Base-by-base conservation (phyloP, 2,888 invertebrate genomes). In the Watsonalla cultraria region DNA sequence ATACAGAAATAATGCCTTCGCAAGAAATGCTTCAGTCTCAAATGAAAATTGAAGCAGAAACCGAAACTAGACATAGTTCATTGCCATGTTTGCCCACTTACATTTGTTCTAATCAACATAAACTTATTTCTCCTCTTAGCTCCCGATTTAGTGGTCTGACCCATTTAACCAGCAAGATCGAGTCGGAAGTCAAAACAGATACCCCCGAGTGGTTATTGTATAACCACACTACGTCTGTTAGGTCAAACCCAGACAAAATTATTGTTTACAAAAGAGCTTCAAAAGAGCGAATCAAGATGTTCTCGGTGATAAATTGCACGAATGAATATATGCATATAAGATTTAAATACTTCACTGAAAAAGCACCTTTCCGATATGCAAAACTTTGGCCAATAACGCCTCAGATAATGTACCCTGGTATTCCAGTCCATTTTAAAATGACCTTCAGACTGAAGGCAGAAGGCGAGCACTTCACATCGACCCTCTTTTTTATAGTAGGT, bases 361-460 rank as follows among this genome's bases (percentile, higher is more conserved):
- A 42, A 9, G 55, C 59, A 1, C 62, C 63, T 15, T 86, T 90
- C 63, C 70, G 62, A 42, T 66, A 45, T 45, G 54, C 70, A 24
- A 76, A 65, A 51, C 55, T 89, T 49, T 33, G 63, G 13, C 89
- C 90, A 4, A 61, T 47, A 47, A 74, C 71, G 33, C 69, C 81
- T 7, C 53, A 73, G 9, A 80, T 72, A 55, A 59, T 89, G 14
- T 84, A 70, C 60, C 82, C 89, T 35, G 89, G 90, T 7, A 61
- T 88, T 55, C 51, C 80, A 49, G 62, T 65, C 8, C 56, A 55
- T 7, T 86, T 68, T 54, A 81, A 69, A 58, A 73, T 86, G 11
- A 55, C 68, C 51, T 86, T 80, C 55, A 72, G 61, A 57, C 66
- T 86, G n/a, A 37, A 46, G 11, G 64, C 69, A 62, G 64, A 62